Conservation (phyloP, 2,888 invertebrate genomes). For the Entomobrya proxima region DNA sequence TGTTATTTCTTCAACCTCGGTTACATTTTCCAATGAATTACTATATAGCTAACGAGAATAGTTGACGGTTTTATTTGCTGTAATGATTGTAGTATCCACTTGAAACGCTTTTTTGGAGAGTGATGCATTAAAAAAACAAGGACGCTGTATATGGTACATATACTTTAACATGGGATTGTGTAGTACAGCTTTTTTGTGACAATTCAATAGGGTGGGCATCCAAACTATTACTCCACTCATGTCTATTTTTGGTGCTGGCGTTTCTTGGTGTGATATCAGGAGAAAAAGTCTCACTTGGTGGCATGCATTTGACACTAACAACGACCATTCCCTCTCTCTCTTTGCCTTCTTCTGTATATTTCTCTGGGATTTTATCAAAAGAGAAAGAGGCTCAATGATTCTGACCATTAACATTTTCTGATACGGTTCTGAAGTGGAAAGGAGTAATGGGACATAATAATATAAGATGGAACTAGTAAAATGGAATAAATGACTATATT, state of each 20-base stretch:
- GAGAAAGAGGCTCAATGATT: constrained; percentile 9
- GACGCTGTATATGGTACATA: not conserved
- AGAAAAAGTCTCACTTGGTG: constrained; percentile 15
- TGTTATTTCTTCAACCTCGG: too few species aligned
- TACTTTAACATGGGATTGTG: too few species aligned
- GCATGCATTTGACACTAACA: constrained; percentile 35
- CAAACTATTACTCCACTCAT: not conserved
- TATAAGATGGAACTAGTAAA: not conserved
- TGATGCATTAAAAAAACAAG: constrained; percentile 13
- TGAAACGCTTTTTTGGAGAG: constrained; percentile 8
- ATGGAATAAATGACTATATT: too few species aligned
- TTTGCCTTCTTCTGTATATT: not conserved
- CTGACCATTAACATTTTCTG: constrained; percentile 38
- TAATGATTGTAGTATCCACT: constrained; percentile 9
- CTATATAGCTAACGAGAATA: not conserved
- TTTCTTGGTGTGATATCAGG: constrained; percentile 6
- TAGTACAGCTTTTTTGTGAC: not conserved
- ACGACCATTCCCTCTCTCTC: not conserved
- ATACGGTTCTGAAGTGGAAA: not conserved
- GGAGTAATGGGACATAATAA: constrained; percentile 8
- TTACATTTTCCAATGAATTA: too few species aligned
- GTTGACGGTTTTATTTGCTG: constrained; percentile 33
- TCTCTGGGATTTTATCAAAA: constrained; percentile 22
- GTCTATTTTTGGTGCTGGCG: not conserved
- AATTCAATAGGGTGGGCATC: constrained; percentile 10